Evolutionary conservation across 2,113 vertebrate genomes (phyloP), one percentile per base, ranked within the genome.

Genomic region (Eidolon helvum): DNA sequence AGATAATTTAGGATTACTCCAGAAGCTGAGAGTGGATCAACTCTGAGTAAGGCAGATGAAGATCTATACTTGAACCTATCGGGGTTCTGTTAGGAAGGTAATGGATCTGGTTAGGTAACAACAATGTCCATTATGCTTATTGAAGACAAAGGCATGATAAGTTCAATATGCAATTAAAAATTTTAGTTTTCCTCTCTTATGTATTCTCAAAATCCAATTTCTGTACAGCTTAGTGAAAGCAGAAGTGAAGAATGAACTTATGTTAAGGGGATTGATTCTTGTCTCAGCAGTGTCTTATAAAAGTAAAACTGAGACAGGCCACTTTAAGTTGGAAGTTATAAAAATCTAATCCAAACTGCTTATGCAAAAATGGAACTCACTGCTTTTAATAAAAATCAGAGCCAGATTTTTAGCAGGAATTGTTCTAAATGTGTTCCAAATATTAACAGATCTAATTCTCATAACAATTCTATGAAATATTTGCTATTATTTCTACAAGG

Each of bases 1-100:
- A 91, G n/a, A 35, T 86, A 90, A 66, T 93, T 92, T 50, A 74
- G n/a, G 33, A 77, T 96, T 59, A 50, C n/a, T 75, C 21, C 50
- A 45, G 57, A 79, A 82, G 3, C 45, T 71, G 66, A 89, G 59
- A 18, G 7, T 66, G 24, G 63, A 24, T 68, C 28, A 57, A 24
- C 11, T 94, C 72, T 40, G 28, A 72, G 26, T 59, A 86, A 50
- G 33, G 72, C 45, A 53, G 35, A 63, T 30, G 38, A 38, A 33
- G 35, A 55, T 19, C 74, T 45, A 45, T 68, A 43, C 28, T 94
- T 57, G 68, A 75, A 50, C 14, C 79, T 38, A 4, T 59, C 26
- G 55, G 12, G 30, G 24, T 92, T 65, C 59, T 87, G 26, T 94
- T 57, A 66, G 66, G 16, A 57, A 87, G 43, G 28, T 30, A 82